Conservation (phyloP, 2,888 invertebrate species). For the Asteroscopus sphinx region DNA sequence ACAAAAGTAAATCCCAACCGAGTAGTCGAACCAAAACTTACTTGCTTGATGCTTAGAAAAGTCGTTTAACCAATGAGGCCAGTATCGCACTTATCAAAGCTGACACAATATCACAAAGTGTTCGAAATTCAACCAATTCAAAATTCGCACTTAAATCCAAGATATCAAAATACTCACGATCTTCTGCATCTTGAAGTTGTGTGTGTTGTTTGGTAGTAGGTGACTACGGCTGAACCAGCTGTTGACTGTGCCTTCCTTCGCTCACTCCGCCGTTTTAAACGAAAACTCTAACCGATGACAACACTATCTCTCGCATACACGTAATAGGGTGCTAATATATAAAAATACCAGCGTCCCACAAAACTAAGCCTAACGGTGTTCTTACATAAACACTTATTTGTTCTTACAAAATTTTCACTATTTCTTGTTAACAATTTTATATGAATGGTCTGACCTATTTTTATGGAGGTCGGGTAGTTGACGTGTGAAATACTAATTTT, state of each 20-base stretch:
- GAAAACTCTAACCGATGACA: constrained; percentile 34
- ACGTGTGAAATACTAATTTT: too few species aligned
- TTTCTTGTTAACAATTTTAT: constrained; percentile 44
- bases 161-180: constrained; percentile 53
- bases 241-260: constrained; percentile 43
- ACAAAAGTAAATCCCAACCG: too few species aligned
- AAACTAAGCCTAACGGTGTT: constrained; percentile 65
- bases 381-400: constrained; percentile 65
- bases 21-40: too few species aligned
- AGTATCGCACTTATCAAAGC: too few species aligned
- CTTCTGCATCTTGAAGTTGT: constrained; percentile 52
- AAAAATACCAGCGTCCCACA: constrained; percentile 67
- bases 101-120: neutral
- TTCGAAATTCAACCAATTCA: neutral
- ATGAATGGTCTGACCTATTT: constrained; percentile 28
- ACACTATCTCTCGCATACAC: constrained; percentile 64
- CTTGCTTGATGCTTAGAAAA: too few species aligned
- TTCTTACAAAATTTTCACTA: constrained; percentile 59
- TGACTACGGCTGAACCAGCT: constrained; percentile 40
- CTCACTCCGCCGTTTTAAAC: constrained; percentile 42
- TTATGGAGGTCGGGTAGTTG: constrained; percentile 9
- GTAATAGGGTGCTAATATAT: constrained; percentile 82
- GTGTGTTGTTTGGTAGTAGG: constrained; percentile 29
- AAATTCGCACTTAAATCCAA: constrained; percentile 2
- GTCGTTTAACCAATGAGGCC: too few species aligned